Evolutionary conservation across 2,888 invertebrate genomes (phyloP).

Genomic region (Cylindroiulus punctatus): DNA sequence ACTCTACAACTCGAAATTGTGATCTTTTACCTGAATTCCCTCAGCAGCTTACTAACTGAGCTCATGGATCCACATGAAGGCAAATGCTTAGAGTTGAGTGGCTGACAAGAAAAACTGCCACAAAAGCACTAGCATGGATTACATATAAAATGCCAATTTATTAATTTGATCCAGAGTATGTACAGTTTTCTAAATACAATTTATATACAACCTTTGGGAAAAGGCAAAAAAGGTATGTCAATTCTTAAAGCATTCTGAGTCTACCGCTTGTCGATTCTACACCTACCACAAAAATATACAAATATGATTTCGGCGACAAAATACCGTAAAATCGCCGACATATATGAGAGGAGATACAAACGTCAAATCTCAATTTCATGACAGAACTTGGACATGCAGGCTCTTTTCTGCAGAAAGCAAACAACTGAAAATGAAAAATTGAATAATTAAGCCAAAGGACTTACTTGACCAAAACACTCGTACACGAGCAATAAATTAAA

Average conservation of each 20-base stretch:
- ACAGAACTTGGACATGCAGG: too few relatives aligned
- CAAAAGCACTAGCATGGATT: too few relatives aligned
- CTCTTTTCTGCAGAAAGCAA: neutral
- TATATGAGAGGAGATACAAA: slow-evolving; percentile 17
- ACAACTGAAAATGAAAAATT: neutral
- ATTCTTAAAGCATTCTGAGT: slow-evolving; percentile 18
- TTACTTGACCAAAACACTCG: neutral
- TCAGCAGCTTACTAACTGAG: too few relatives aligned
- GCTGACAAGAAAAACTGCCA: too few relatives aligned
- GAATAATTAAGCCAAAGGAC: neutral
- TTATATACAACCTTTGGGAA: slow-evolving; percentile 4
- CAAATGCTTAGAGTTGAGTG: too few relatives aligned
- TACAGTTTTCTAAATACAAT: slow-evolving; percentile 26
- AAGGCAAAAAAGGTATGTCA: neutral
- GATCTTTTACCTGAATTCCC: too few relatives aligned
- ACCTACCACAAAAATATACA: slow-evolving; percentile 17
- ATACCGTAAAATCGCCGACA: neutral
- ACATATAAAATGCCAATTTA: slow-evolving; percentile 32
- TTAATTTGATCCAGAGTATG: slow-evolving; percentile 12
- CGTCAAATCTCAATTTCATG: neutral
- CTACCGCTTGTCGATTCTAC: slow-evolving; percentile 15
- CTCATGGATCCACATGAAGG: too few relatives aligned
- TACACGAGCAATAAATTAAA: neutral
- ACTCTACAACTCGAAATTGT: too few relatives aligned
- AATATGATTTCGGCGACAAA: slow-evolving; percentile 17